Evolutionary conservation across 2,888 invertebrate species (phyloP).

Genomic region (Chrysolina haemoptera): DNA sequence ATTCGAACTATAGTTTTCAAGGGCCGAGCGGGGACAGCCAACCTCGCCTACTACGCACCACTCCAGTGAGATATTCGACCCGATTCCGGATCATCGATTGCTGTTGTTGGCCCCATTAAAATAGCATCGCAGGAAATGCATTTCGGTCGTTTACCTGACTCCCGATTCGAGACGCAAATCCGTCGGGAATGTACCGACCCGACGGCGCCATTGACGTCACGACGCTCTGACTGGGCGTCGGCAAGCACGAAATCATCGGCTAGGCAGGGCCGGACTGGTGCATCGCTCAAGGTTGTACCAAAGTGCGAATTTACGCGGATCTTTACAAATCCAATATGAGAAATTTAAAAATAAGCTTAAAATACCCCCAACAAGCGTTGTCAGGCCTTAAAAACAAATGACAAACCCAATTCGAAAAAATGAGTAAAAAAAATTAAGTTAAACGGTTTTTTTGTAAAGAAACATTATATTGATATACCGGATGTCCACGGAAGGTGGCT

Average conservation of each 20-base stretch:
- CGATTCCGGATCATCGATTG: constrained; percentile 1
- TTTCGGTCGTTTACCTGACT: constrained; percentile 33
- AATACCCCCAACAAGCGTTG: too few species aligned
- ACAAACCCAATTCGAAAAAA: too few species aligned
- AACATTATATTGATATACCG: too few species aligned
- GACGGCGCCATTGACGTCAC: constrained; percentile 37
- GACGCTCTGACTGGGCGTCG: constrained; percentile 29
- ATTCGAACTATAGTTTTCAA: too few species aligned
- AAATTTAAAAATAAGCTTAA: too few species aligned
- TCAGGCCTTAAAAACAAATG: too few species aligned
- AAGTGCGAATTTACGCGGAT: too few species aligned
- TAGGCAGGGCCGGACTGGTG: not conserved
- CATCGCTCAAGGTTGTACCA: not conserved
- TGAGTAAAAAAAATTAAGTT: too few species aligned
- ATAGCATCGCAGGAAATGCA: constrained; percentile 32
- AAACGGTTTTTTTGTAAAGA: too few species aligned
- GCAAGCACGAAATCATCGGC: not conserved
- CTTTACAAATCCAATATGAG: too few species aligned
- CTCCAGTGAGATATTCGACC: not conserved
- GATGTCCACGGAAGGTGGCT: too few species aligned
- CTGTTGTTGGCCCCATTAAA: constrained; percentile 28
- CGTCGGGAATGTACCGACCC: constrained; percentile 32
- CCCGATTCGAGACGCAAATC: constrained; percentile 14
- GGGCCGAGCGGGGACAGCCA: too few species aligned
- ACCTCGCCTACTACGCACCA: not conserved